Percentiles rank a stretch among this genome's conserved stretches.
These are phyloP conservation scores for Tipula unca DNA, from an alignment of 2,888 invertebrate genomes.

Conservation along the genomic window DNA sequence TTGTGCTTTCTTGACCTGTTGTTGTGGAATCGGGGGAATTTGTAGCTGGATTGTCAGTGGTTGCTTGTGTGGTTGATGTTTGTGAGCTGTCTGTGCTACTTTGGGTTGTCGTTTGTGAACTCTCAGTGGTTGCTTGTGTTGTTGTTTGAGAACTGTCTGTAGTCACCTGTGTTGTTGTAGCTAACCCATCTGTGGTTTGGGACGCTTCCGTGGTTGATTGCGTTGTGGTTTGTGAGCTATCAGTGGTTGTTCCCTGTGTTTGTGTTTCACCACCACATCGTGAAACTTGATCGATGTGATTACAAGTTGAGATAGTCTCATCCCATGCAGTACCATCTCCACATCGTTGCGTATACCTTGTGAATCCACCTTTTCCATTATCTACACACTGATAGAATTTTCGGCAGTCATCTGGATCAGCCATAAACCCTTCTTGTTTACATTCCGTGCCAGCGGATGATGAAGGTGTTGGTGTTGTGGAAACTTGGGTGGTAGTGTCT, in stretches of 20 bases:
- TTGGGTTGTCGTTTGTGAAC: constrained; percentile 30
- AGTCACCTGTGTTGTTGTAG: too few species aligned
- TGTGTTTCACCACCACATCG: constrained; percentile 36
- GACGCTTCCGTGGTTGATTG: constrained; percentile 20
- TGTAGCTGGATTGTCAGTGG: constrained; percentile 18
- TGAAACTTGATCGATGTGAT: constrained; percentile 35
- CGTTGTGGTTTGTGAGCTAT: neutral
- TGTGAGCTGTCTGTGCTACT: constrained; percentile 32
- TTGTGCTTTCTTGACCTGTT: constrained; percentile 26
- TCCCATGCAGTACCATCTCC: constrained; percentile 52
- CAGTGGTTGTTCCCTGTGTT: constrained; percentile 21
- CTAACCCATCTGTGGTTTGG: constrained; percentile 20
- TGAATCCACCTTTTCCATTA: constrained; percentile 40
- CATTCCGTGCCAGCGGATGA: constrained; percentile 29
- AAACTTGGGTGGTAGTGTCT: neutral
- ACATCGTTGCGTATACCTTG: constrained; percentile 46
- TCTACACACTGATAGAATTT: constrained; percentile 51
- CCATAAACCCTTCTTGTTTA: constrained; percentile 39
- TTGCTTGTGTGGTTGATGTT: constrained; percentile 29
- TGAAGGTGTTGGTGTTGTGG: constrained; percentile 16
- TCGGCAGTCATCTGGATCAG: constrained; percentile 44
- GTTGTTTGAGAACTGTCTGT: too few species aligned
- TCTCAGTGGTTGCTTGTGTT: too few species aligned
- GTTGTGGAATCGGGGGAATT: constrained; percentile 23
- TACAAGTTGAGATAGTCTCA: constrained; percentile 47